Conservation (phyloP, 2,888 invertebrate genomes). For the Drosophila paranaensis region DNA sequence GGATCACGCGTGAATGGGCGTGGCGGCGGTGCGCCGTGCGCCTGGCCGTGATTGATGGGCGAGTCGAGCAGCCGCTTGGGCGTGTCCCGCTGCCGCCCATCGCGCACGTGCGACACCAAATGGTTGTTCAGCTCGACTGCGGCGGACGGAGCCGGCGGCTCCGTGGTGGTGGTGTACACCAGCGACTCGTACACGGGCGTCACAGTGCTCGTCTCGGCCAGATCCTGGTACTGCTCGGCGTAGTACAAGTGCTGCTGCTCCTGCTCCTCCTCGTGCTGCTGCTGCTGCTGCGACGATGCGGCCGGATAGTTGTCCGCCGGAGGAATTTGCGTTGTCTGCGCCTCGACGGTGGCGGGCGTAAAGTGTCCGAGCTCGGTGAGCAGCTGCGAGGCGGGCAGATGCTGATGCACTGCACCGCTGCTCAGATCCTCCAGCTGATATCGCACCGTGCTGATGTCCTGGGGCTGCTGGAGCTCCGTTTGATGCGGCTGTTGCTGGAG, state of each 20-base stretch:
- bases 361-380: conserved; percentile 75
- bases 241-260: conserved; percentile 47
- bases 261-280: conserved; percentile 42
- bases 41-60: conserved; percentile 84
- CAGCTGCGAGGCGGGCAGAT: conserved; percentile 78
- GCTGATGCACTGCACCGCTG: conserved; percentile 69
- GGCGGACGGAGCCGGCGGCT: conserved; percentile 35
- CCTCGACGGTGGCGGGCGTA: conserved; percentile 22
- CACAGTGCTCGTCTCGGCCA: conserved; percentile 41
- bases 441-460: conserved; percentile 64
- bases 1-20: conserved; percentile 85
- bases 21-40: conserved; percentile 81
- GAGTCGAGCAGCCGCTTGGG: conserved; percentile 86
- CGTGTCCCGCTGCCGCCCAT: conserved; percentile 77
- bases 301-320: conserved; percentile 75
- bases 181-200: conserved; percentile 35
- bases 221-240: conserved; percentile 57
- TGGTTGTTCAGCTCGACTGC: conserved; percentile 64
- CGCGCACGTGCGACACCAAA: conserved; percentile 33
- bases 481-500: conserved; percentile 1
- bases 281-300: conserved; percentile 74
- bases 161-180: conserved; percentile 39
- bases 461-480: conserved; percentile 17
- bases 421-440: conserved; percentile 76
- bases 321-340: conserved; percentile 53